Base-by-base conservation (phyloP, 1,140 invertebrate species). In the Drosophila arizonae region DNA sequence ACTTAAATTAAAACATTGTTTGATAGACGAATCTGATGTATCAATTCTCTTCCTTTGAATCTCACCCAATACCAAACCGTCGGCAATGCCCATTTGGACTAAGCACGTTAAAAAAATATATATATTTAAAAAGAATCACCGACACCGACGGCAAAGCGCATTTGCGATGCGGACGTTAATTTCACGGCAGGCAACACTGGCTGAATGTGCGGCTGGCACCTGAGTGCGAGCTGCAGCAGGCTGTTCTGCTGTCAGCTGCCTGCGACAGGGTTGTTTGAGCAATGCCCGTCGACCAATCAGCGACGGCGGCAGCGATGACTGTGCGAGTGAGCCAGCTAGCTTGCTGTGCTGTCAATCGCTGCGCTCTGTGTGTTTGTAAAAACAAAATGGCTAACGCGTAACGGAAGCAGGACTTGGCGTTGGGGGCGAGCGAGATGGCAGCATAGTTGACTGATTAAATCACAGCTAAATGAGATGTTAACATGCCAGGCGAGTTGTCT, bases 331-430 rank as follows among this genome's bases (percentile, higher is more conserved):
- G 85, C 72, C 21, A 58, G 63, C 66, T 43, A n/a, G 78, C 55
- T 28, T 50, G 63, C 63, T 43, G 10, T 17, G 45, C 9, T 26
- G 54, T 60, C 26, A 13, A 10, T 4, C 43, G 45, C 28, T 54
- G 45, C 58, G 54, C 51, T 64, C 51, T 61, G 55, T 67, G 68
- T 65, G 68, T 72, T 15, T 57, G 60, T 70, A 70, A 86, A 89
- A 90, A 86, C 80, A 89, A 89, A 90, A 89, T 89, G 81, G 86
- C 67, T 77, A 79, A 81, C 77, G 77, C 26, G 30, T 39, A 45
- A 28, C 65, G 74, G 64, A 73, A 69, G 57, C 56, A 62, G 71
- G 57, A 73, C 71, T 73, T 73, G 52, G 56, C 52, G 52, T 21
- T 69, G 45, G 56, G 65, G 50, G 74, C 61, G 51, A 76, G 74